Evolutionary conservation across 1,140 invertebrate species (phyloP), one percentile per base, ranked within the genome.

Genomic region (Euwallacea fornicatus): DNA sequence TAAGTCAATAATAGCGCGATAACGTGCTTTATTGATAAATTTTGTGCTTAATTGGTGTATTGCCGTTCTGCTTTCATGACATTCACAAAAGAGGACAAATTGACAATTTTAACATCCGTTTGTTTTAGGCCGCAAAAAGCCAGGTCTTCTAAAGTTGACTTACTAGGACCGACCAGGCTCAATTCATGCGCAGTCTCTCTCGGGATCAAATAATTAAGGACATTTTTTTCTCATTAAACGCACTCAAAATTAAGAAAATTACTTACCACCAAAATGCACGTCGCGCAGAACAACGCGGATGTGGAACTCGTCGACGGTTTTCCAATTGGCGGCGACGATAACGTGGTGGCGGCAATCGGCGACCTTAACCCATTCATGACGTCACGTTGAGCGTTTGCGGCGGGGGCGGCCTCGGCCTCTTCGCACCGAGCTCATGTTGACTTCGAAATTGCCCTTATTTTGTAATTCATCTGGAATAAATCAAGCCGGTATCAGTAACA

Each of bases 341-440:
- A 60, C 56, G 56, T 61, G 9, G 66, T n/a, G 66, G 44, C 56
- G 61, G 53, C 43, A 62, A 33, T 33, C 44, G 68, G 33, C 21
- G 53, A 55, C 46, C 62, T 71, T 60, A n/a, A 59, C 55, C 56
- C 67, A 46, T 63, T 70, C 68, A 71, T 71, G 69, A 66, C 69
- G 69, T 71, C 69, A 71, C 69, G 69, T 55, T 42, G 41, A 59
- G 55, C 62, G 60, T 71, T 66, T 67, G 70, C 58, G 70, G 50
- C 70, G 64, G 58, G 59, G 62, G 54, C 64, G 56, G 46, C 63
- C 62, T 47, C 41, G 69, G 60, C 62, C 46, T 41, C 61, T 63
- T 44, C 62, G 54, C 43, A 59, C 13, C 62, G 21, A 56, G 10
- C 15, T 71, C 62, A 71, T 65, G 13, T 53, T 42, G 69, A 44